phyloP scores from a whole-genome alignment of 2,797 vertebrate species.

The Remorina albescens region DNA sequence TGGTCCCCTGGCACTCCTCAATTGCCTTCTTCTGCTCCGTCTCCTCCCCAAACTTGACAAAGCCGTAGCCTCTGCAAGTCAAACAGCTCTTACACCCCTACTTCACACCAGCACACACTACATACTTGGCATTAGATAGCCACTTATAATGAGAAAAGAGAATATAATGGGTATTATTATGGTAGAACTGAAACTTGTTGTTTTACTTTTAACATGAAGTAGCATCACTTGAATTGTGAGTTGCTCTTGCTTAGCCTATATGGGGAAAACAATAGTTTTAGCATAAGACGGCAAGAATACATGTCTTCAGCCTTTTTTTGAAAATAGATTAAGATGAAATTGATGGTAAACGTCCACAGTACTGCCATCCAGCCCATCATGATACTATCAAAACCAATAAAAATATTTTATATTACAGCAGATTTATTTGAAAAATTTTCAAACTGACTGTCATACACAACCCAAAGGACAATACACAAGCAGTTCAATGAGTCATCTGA shows the following conservation, averaged over 20 bases:
- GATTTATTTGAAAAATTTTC: constrained; percentile 26
- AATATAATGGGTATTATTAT: constrained; percentile 87
- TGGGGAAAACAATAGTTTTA: constrained; percentile 92
- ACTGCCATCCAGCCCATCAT: constrained; percentile 58
- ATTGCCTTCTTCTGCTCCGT: constrained; percentile 93
- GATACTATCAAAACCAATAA: constrained; percentile 48
- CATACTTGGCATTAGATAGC: constrained; percentile 77
- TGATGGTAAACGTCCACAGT: constrained; percentile 67
- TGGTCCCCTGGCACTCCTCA: constrained; percentile 93
- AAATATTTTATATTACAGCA: constrained; percentile 37
- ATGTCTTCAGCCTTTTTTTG: constrained; percentile 73
- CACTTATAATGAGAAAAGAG: constrained; percentile 83
- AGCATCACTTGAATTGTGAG: constrained; percentile 92
- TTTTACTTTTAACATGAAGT: constrained; percentile 93
- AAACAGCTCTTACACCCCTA: constrained; percentile 64
- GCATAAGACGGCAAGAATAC: constrained; percentile 81
- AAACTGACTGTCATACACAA: constrained; percentile 4
- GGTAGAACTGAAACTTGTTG: constrained; percentile 90
- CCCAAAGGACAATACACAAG: neutral
- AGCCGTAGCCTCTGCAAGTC: constrained; percentile 91
- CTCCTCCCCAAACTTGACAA: constrained; percentile 93
- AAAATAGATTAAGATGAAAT: constrained; percentile 72
- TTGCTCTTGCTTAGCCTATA: constrained; percentile 92
- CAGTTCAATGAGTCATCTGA: constrained; percentile 4
- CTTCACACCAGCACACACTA: constrained; percentile 24